Base-by-base conservation (phyloP, 2,888 invertebrate genomes). In the Netelia virgata region DNA sequence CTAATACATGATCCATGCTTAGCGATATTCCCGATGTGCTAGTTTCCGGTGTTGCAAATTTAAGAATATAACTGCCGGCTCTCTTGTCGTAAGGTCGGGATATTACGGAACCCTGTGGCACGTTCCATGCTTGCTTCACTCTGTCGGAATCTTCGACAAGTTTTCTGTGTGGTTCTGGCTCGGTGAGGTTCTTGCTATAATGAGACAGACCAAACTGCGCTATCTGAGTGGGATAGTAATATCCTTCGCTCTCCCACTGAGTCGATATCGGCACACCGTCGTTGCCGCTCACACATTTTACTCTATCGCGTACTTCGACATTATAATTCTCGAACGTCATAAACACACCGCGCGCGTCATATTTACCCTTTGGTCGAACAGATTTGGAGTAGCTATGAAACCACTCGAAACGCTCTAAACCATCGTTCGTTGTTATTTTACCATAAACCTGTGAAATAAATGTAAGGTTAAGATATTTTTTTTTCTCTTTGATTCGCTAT, bases 291-390 rank as follows among this genome's bases (percentile, higher is more conserved):
- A 99, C 97, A 93, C 99, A 99, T 94, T 99, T 98, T 0, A 99
- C 99, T 80, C 99, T 95, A 91, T 99, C 98, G 73, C 99, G 95
- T 5, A 98, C 97, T 94, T 99, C 99, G 0, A 99, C 99, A 93
- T 99, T 99, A 94, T 99, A 99, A 93, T 98, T 98, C 92, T 98
- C 98, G 94, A 99, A 99, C 85, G 98, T 98, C 94, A 98, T 97
- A 94, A 98, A 99, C 0, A 98, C 96, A 1, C 98, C 98, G 28
- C 96, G 95, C 0, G 99, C 96, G 91, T 98, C 97, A 94, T 99
- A 99, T 88, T 96, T 97, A 50, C 96, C 96, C 92, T 97, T 97
- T 0, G 98, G 98, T 88, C 97, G 96, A 92, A 98, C 98, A 8
- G 98, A 96, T 94, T 97, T 97, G 23, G 98, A 97, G 93, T 98